Evolutionary conservation across 2,113 vertebrate species (phyloP).

Genomic region (Bufo bufo): DNA sequence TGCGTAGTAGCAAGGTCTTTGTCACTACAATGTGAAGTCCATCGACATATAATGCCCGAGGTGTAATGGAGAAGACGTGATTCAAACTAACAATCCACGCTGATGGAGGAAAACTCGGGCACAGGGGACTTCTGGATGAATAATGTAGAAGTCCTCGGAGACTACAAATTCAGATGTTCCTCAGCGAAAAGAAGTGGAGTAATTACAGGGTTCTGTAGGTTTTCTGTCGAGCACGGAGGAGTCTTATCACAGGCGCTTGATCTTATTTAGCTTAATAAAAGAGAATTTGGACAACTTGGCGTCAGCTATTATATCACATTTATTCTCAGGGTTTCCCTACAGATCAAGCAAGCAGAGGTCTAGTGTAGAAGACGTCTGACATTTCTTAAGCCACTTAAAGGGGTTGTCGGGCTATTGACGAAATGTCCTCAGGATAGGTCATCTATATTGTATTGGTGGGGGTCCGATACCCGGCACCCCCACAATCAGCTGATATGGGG

Average conservation of each 20-base stretch:
- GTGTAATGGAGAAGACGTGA: slow-evolving; percentile 47
- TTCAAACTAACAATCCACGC: slow-evolving; percentile 49
- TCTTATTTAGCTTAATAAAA: slow-evolving; percentile 50
- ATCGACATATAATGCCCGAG: slow-evolving; percentile 41
- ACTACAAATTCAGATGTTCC: slow-evolving; percentile 51
- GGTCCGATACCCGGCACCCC: too few relatives aligned
- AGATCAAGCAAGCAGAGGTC: slow-evolving; percentile 7
- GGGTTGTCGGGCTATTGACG: too few relatives aligned
- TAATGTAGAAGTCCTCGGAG: slow-evolving; percentile 51
- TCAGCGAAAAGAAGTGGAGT: slow-evolving; percentile 30
- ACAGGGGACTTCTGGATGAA: slow-evolving; percentile 43
- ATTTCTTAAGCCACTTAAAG: background rate
- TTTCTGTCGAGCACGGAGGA: slow-evolving; percentile 26
- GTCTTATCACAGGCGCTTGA: slow-evolving; percentile 31
- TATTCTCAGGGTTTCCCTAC: background rate
- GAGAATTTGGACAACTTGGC: slow-evolving; percentile 14
- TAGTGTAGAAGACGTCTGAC: background rate
- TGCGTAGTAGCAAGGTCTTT: background rate
- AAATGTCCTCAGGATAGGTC: too few relatives aligned
- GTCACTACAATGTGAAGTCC: slow-evolving; percentile 25
- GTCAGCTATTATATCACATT: background rate
- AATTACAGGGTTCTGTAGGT: slow-evolving; percentile 47
- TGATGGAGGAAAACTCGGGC: slow-evolving; percentile 37
- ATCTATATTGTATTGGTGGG: too few relatives aligned
- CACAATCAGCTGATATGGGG: too few relatives aligned